Evolutionary conservation across 2,888 invertebrate species (phyloP), one percentile per base, ranked within the genome.

Genomic region (Blastobasis lacticolella): DNA sequence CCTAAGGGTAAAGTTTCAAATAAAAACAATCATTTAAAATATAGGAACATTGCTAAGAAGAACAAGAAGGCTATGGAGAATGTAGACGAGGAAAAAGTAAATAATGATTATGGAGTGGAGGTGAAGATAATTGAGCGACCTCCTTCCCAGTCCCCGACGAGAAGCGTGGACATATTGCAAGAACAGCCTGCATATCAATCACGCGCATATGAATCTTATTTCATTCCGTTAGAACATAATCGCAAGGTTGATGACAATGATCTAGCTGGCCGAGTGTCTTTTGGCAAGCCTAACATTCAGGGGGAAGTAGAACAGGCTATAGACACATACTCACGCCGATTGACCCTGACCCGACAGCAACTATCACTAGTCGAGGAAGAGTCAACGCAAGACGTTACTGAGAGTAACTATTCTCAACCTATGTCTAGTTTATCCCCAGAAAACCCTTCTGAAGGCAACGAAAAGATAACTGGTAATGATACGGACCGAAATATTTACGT

Each of bases 311-410:
- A 81, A 51, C 64, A 78, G 53, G 75, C 75, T 8, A 73, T 80
- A 50, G 81, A 87, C 43, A 75, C 71, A 5, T 84, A 81, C 54
- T 73, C 75, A 4, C 75, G 68, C 45, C 72, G 78, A 41, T 62
- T 82, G 4, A 71, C 70, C 9, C 57, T 75, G 37, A 81, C 78
- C 4, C 85, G 81, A 58, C 83, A 87, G 56, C 87, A 89, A 57
- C 64, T 89, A 0, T 89, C 89, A 4, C 66, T 89, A 54, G 89
- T 89, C 4, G 89, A 89, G 73, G 89, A 89, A 61, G 89, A 89
- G 60, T 88, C 87, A 0, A 79, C 78, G 4, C 88, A 88, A 66
- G 89, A 89, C 54, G 59, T 86, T 10, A 88, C 88, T 41, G 23
- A 23, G 23, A 23, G 23, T 23, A 85, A 83, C 64, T 72, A 77